A percentile compares a stretch with the other conserved stretches of the same genome.
These are phyloP conservation scores for Zonotrichia leucophrys DNA, from an alignment of 2,113 vertebrate genomes.

Conservation along the genomic window DNA sequence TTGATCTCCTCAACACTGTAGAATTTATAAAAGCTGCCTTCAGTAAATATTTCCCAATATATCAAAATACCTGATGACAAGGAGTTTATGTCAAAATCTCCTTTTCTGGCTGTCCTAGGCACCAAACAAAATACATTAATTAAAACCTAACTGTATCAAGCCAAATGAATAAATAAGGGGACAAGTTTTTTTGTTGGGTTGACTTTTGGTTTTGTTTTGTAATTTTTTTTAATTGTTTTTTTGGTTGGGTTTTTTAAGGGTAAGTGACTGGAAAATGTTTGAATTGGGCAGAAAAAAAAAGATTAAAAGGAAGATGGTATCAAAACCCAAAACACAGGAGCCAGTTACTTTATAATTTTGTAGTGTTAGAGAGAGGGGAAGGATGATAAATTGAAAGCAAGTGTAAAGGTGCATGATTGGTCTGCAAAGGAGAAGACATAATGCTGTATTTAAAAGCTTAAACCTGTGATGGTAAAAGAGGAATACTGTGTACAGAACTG, in stretches of 20 bases:
- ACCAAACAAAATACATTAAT: neutral
- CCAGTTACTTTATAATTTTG: neutral
- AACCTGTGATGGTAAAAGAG: neutral
- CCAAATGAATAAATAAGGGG: neutral
- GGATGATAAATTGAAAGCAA: neutral
- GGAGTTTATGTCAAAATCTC: neutral
- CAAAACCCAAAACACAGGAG: neutral
- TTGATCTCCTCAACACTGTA: neutral
- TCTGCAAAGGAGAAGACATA: neutral
- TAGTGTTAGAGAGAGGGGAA: neutral
- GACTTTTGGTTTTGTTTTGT: neutral
- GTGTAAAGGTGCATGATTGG: neutral
- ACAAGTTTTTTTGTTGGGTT: neutral
- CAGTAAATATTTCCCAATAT: neutral
- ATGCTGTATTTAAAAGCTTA: neutral
- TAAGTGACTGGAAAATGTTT: neutral
- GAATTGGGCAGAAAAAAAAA: neutral
- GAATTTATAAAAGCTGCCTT: neutral
- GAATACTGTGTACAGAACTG: neutral
- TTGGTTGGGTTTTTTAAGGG: neutral
- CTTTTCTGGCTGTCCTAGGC: neutral
- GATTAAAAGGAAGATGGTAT: neutral
- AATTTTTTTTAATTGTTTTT: fast-evolving
- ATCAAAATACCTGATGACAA: neutral
- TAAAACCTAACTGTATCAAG: neutral